A percentile compares a stretch with the other conserved stretches of the same genome.
phyloP scores from a whole-genome alignment of 2,113 vertebrate genomes.

The Vidua chalybeata region DNA sequence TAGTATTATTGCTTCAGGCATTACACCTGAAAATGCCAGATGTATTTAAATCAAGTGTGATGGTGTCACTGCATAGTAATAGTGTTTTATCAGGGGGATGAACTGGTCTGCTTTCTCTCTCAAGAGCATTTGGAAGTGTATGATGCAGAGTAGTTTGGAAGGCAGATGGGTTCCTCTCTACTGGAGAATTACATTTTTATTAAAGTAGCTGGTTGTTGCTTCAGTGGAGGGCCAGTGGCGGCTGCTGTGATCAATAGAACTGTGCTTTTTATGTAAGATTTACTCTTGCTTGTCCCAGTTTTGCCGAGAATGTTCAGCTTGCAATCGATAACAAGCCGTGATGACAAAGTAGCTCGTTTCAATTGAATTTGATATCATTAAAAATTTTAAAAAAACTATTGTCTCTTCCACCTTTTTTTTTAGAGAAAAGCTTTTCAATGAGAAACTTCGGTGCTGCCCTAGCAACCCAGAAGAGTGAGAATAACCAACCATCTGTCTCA shows the following conservation, averaged over 20 bases:
- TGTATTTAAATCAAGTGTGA: conserved; percentile 54
- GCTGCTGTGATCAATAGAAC: conserved; percentile 57
- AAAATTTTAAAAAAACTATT: conserved; percentile 38
- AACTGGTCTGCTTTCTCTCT: conserved; percentile 11
- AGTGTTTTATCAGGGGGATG: conserved; percentile 41
- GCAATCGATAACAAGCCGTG: conserved; percentile 42
- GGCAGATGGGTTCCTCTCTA: conserved; percentile 26
- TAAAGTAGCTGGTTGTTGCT: conserved; percentile 41
- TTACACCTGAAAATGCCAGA: conserved; percentile 71
- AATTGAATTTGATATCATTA: conserved; percentile 51
- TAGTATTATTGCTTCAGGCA: conserved; percentile 65
- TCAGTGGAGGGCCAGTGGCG: conserved; percentile 16
- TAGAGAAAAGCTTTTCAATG: neutral
- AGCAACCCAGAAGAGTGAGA: neutral
- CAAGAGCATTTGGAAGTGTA: neutral
- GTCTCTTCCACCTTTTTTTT: neutral
- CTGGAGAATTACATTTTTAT: conserved; percentile 59
- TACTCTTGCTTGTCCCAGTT: conserved; percentile 43
- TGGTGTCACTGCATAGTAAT: conserved; percentile 50
- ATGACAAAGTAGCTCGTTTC: conserved; percentile 60
- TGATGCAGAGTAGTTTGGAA: conserved; percentile 33
- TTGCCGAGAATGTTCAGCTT: conserved; percentile 49
- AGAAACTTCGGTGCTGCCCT: conserved; percentile 4
- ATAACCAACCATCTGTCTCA: neutral
- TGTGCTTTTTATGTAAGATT: conserved; percentile 60